These are phyloP conservation scores for Aricia agestis DNA, from an alignment of 1,140 invertebrate species.

Conservation along the genomic window DNA sequence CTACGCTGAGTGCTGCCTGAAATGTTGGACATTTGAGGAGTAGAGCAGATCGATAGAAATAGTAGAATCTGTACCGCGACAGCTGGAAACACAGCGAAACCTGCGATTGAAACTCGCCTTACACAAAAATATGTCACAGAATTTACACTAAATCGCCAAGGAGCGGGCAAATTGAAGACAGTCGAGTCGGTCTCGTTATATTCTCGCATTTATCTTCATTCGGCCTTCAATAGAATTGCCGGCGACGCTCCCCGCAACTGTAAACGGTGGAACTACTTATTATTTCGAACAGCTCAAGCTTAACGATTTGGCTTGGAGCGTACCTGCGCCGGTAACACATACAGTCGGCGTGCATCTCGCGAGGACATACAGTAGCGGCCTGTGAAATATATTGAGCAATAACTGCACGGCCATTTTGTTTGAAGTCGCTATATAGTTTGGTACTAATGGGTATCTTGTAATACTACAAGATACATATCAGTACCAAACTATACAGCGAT, in stretches of 20 bases:
- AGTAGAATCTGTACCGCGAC: not conserved
- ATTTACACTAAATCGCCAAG: conserved; percentile 62
- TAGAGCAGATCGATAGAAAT: not conserved
- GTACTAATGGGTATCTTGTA: no score
- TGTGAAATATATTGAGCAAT: not conserved
- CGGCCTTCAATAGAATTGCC: conserved; percentile 69
- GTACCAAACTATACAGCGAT: no score
- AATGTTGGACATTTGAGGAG: no score
- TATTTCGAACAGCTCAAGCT: conserved; percentile 65
- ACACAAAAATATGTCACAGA: conserved; percentile 45
- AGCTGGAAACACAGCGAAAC: not conserved
- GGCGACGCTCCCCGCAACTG: conserved; percentile 67
- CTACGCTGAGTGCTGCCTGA: no score
- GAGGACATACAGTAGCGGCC: not conserved
- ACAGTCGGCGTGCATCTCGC: not conserved
- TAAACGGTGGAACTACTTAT: conserved; percentile 66
- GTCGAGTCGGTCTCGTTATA: conserved; percentile 67
- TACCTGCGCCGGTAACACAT: conserved; percentile 43
- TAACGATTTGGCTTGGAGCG: conserved; percentile 60
- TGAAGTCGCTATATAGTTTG: not conserved
- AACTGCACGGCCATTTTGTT: not conserved
- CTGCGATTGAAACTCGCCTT: not conserved
- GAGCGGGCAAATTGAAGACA: conserved; percentile 67
- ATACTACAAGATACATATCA: no score
- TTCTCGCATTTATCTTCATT: conserved; percentile 71